These are phyloP conservation scores for Acleris laterana DNA, from an alignment of 2,888 invertebrate species.

Conservation along the genomic window DNA sequence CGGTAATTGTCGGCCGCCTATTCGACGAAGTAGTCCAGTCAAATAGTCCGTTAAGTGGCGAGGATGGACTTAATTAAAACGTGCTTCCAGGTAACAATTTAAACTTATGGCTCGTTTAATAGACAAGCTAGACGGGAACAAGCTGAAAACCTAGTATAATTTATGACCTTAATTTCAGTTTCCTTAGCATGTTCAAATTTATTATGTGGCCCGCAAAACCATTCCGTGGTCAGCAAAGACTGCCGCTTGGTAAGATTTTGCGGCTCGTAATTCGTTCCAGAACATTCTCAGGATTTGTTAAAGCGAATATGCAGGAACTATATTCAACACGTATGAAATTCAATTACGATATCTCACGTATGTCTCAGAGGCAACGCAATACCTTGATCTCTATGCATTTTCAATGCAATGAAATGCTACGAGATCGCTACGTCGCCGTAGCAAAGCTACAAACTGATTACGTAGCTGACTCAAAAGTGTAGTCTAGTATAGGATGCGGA, in stretches of 20 bases:
- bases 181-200: constrained; percentile 28
- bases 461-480: constrained; percentile 6
- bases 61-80: constrained; percentile 32
- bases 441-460: constrained; percentile 23
- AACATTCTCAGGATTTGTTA: neutral
- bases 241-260: neutral
- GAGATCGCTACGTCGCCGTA: constrained; percentile 20
- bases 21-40: constrained; percentile 18
- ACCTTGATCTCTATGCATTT: constrained; percentile 32
- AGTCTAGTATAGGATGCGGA: neutral
- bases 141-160: constrained; percentile 29
- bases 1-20: constrained; percentile 17
- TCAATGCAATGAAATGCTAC: constrained; percentile 32
- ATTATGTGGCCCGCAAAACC: constrained; percentile 22
- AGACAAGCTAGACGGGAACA: constrained; percentile 19
- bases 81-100: constrained; percentile 23
- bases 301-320: neutral
- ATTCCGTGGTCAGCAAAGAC: constrained; percentile 21
- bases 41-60: constrained; percentile 28
- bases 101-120: constrained; percentile 32
- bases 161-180: constrained; percentile 24
- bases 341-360: constrained; percentile 23
- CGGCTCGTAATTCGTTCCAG: neutral
- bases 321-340: constrained; percentile 8
- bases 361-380: constrained; percentile 26